Percentiles rank a stretch among this genome's conserved stretches.
Evolutionary conservation across 2,888 invertebrate species (phyloP).

Genomic region (Scaptomyza tumidula): DNA sequence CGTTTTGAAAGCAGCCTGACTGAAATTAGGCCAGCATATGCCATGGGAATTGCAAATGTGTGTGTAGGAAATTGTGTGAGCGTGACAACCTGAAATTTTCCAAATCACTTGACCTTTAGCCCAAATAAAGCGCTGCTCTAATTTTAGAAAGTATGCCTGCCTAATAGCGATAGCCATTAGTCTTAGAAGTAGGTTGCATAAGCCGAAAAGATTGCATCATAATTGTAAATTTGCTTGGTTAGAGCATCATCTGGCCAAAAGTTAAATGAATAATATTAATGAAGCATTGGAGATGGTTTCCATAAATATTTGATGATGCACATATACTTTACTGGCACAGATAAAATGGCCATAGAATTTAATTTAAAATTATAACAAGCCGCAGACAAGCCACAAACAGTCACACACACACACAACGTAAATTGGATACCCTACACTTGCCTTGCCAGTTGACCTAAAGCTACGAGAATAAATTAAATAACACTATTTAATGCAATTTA

Average conservation of each 20-base stretch:
- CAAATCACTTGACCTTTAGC: conserved; percentile 58
- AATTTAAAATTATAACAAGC: conserved; percentile 12
- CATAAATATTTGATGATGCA: conserved; percentile 22
- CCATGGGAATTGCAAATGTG: conserved; percentile 38
- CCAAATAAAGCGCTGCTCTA: conserved; percentile 13
- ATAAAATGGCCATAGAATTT: conserved; percentile 19
- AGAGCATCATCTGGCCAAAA: neutral
- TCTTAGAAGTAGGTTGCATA: neutral
- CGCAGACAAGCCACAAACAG: neutral
- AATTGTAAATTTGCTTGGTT: neutral
- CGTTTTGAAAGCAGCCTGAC: neutral
- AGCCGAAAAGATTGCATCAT: conserved; percentile 8
- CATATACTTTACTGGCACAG: conserved; percentile 1
- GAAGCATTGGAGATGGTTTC: neutral
- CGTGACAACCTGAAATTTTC: conserved; percentile 62
- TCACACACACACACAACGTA: neutral
- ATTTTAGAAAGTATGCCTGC: conserved; percentile 6
- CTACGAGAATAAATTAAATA: neutral
- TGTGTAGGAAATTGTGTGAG: conserved; percentile 33
- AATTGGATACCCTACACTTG: conserved; percentile 12
- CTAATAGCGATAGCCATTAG: neutral
- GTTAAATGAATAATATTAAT: conserved; percentile 8
- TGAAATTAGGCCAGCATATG: conserved; percentile 48
- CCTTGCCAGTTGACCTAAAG: neutral
- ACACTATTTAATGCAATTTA: neutral